Conservation (phyloP, 2,797 vertebrate species). For the Apogon talboti region DNA sequence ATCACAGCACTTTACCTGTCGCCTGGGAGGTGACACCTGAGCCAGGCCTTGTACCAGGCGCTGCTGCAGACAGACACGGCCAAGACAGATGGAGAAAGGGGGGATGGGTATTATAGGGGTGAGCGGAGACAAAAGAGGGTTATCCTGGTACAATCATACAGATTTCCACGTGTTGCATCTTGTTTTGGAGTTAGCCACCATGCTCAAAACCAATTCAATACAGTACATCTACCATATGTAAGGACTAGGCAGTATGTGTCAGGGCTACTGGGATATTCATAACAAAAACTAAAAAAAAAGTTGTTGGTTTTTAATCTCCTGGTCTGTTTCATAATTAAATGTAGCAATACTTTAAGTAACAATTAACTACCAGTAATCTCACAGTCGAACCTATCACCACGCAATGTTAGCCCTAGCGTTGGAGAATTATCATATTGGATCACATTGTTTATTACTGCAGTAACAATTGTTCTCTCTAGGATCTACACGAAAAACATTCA, state of each 20-base stretch:
- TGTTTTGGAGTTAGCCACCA: slow-evolving; percentile 24
- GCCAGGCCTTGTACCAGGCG: slow-evolving; percentile 54
- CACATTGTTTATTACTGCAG: too few species aligned
- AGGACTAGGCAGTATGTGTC: background rate
- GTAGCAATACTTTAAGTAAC: too few species aligned
- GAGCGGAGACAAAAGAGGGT: slow-evolving; percentile 58
- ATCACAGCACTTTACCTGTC: slow-evolving; percentile 82
- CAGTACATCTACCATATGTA: background rate
- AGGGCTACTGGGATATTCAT: too few species aligned
- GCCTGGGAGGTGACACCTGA: slow-evolving; percentile 81
- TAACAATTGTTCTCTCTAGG: too few species aligned
- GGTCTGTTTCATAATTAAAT: too few species aligned
- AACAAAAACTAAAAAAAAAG: too few species aligned
- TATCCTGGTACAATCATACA: slow-evolving; percentile 25
- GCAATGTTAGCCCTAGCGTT: too few species aligned
- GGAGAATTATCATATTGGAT: too few species aligned
- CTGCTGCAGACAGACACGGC: slow-evolving; percentile 38
- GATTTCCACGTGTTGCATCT: slow-evolving; percentile 42
- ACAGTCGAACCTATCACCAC: too few species aligned
- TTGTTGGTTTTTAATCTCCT: too few species aligned
- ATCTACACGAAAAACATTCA: too few species aligned
- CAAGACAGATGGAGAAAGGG: slow-evolving; percentile 42
- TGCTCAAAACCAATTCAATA: slow-evolving; percentile 7
- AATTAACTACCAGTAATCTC: too few species aligned
- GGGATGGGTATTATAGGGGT: slow-evolving; percentile 30